Evolutionary conservation across 2,113 vertebrate species (phyloP).

Genomic region (Oenanthe melanoleuca): DNA sequence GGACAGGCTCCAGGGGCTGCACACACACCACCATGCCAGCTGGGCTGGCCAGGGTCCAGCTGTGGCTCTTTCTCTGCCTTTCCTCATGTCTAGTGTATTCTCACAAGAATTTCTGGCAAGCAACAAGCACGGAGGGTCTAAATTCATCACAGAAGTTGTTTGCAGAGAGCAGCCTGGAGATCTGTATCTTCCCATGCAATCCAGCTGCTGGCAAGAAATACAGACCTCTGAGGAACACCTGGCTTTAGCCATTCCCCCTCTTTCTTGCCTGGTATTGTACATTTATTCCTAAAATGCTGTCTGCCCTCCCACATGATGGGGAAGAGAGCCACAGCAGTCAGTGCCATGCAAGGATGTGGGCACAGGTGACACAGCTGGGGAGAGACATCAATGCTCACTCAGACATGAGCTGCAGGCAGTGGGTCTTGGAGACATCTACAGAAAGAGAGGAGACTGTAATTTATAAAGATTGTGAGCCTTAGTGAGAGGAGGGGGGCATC

Average conservation of each 20-base stretch:
- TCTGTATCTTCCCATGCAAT: not conserved
- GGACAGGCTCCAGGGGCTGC: not conserved
- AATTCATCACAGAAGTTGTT: not conserved
- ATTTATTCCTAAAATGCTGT: not conserved
- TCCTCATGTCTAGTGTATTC: not conserved
- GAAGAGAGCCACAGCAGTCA: not conserved
- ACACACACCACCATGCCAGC: not conserved
- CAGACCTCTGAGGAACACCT: not conserved
- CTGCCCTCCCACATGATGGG: rapidly evolving
- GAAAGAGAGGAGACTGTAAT: not conserved
- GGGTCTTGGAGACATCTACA: not conserved
- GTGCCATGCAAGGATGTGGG: not conserved
- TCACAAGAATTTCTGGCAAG: not conserved
- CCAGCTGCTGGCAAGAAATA: not conserved
- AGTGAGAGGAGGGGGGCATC: not conserved
- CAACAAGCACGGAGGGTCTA: not conserved
- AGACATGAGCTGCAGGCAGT: not conserved
- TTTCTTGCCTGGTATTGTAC: not conserved
- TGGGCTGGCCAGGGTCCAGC: not conserved
- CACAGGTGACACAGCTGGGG: not conserved
- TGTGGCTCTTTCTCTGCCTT: not conserved
- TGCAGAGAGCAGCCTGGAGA: not conserved
- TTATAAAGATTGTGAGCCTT: not conserved
- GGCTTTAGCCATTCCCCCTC: not conserved
- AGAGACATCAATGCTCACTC: not conserved